Base-by-base conservation (phyloP, 2,113 vertebrate genomes). In the Onychostoma macrolepis region DNA sequence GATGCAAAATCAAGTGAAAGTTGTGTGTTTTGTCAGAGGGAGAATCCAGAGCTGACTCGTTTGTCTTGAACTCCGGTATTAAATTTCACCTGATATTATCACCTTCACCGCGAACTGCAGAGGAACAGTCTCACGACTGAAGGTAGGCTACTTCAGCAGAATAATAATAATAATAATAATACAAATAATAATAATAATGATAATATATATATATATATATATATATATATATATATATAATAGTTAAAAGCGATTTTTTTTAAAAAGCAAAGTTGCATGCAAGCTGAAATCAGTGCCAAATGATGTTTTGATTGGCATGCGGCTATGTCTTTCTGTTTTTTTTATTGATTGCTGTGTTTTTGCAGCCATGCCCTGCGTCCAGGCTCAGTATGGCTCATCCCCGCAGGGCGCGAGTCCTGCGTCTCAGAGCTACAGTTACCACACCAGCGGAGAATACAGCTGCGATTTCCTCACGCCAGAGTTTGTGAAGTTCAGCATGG, bases 401-500 rank as follows among this genome's bases (percentile, higher is more conserved):
- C 98, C 98, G 91, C 98, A 99, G 97, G 98, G 98, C 96, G 98
- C 98, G 93, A 99, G 98, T 96, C 98, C 98, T 92, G 98, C 98
- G 93, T 97, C 97, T 94, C 98, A 99, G 96, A 99, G 97, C 96
- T 99, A 99, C 97, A 96, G 96, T 94, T 99, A 99, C 96, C 98
- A 98, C 96, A 95, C 97, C 91, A 97, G 97, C 91, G 97, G 97
- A 96, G 98, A 99, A 88, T 99, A 98, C 97, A 99, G 97, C 97
- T 99, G 97, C 96, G 98, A 99, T 94, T 99, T 99, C 96, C 91
- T 99, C 93, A 99, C 98, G 78, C 98, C 98, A 84, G 98, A 99
- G 96, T 99, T 99, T 91, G 98, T 99, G 92, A 99, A 99, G 97
- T 99, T 99, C 96, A 99, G 98, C 96, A 99, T 99, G 98, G 98